These are phyloP conservation scores for Paramisgurnus dabryanus DNA, from an alignment of 2,113 vertebrate genomes.

Conservation along the genomic window DNA sequence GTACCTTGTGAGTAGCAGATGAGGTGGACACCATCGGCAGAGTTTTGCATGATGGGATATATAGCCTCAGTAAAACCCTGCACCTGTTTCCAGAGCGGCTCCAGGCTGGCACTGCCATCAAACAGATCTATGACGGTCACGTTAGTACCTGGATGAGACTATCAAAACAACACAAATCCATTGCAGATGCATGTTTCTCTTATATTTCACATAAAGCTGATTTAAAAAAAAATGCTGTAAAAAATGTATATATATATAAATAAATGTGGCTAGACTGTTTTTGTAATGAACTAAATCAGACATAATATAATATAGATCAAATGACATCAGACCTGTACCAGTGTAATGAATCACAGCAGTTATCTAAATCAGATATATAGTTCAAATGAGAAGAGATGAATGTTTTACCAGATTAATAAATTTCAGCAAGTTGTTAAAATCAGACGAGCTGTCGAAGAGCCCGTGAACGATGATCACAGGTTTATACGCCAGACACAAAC, in stretches of 20 bases:
- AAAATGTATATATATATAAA: too few relatives aligned
- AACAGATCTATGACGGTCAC: constrained; percentile 87
- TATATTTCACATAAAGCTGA: too few relatives aligned
- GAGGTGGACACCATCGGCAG: constrained; percentile 81
- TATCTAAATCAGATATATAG: background rate
- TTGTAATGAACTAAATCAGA: too few relatives aligned
- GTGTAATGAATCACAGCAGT: too few relatives aligned
- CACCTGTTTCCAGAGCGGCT: constrained; percentile 89
- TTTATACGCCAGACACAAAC: constrained; percentile 75
- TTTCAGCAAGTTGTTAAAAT: constrained; percentile 74
- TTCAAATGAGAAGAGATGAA: background rate
- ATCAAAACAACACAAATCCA: constrained; percentile 15
- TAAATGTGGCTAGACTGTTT: too few relatives aligned
- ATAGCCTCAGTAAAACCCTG: constrained; percentile 84
- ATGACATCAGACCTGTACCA: too few relatives aligned
- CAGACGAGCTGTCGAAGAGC: constrained; percentile 85
- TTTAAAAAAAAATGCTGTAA: background rate
- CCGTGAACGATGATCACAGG: constrained; percentile 88
- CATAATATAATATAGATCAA: too few relatives aligned
- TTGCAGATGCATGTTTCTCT: too few relatives aligned
- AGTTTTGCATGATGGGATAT: constrained; percentile 85
- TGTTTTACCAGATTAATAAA: constrained; percentile 80
- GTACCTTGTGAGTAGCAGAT: constrained; percentile 82
- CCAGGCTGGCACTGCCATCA: constrained; percentile 80
- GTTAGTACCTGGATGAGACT: constrained; percentile 88